Evolutionary conservation across 2,797 vertebrate species (phyloP), one percentile per base, ranked within the genome.

Genomic region (Ciconia nigra): DNA sequence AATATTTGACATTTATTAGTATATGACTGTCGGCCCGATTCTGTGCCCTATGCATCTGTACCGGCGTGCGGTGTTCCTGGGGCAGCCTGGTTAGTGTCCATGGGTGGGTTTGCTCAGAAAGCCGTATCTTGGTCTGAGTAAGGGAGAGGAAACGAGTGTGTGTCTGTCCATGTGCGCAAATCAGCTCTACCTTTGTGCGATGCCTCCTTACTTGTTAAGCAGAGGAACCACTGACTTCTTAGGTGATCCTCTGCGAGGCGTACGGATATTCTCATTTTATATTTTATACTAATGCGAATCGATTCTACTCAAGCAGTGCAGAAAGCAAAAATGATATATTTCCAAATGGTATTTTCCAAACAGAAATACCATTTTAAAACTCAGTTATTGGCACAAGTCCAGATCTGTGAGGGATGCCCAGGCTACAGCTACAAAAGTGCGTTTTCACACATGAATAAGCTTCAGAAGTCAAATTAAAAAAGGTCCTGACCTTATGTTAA

Each of bases 401-500:
- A 80, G 74, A 69, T 87, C 90, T 83, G 69, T 65, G 63, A 92
- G 81, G 41, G 57, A 46, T 77, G 85, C 89, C 65, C 70, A 90
- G 37, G 51, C 73, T 86, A 37, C 31, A 65, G 65, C 95, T 96
- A 83, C 88, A 91, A 87, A 96, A 91, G 49, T 21, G 1, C 19
- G 4, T 90, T 95, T 95, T 94, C 93, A 81, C 93, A 89, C 74
- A 83, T 89, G 94, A 84, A 74, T 95, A 77, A 87, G 37, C 78
- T 91, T 57, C 83, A 95, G 84, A 96, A 97, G 84, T 93, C 88
- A 89, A 91, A 78, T 77, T 57, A 89, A 89, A 92, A 78, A 80
- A 70, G 82, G 86, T 88, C 3, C 0, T 55, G 81, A 88, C 83
- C 79, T 89, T 80, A 41, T 25, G 83, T 94, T 96, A 96, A 96